A percentile compares a stretch with the other conserved stretches of the same genome.
phyloP scores from a whole-genome alignment of 2,113 vertebrate genomes.

The Sceloporus tristichus region DNA sequence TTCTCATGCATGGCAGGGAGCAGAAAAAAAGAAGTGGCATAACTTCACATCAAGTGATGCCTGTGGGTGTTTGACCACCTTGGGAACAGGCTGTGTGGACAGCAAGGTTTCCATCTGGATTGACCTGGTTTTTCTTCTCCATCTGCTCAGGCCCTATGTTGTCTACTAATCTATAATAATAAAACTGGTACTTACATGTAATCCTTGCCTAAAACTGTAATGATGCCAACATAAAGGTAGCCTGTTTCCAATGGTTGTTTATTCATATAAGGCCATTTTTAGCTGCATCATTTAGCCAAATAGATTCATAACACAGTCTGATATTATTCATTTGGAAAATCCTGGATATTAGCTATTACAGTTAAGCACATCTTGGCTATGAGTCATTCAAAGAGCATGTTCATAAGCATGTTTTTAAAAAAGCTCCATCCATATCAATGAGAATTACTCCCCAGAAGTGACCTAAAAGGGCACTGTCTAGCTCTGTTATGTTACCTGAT shows the following conservation, averaged over 20 bases:
- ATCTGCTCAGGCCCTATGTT: too few relatives aligned
- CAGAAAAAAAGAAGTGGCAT: too few relatives aligned
- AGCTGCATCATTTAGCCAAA: constrained; percentile 8
- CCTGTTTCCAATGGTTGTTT: constrained; percentile 37
- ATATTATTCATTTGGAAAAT: constrained; percentile 37
- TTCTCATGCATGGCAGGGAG: too few relatives aligned
- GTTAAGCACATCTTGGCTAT: neutral
- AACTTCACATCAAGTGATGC: too few relatives aligned
- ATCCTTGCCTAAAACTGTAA: constrained; percentile 34
- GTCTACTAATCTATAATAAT: too few relatives aligned
- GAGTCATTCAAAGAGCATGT: neutral
- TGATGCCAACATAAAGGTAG: constrained; percentile 30
- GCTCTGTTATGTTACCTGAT: neutral
- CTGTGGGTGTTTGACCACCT: too few relatives aligned
- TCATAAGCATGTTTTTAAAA: constrained; percentile 4
- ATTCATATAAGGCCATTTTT: neutral
- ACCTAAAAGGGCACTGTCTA: neutral
- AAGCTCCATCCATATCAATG: neutral
- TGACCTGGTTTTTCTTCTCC: too few relatives aligned
- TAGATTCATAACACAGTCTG: constrained; percentile 5
- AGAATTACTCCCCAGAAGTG: neutral
- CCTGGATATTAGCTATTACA: constrained; percentile 52
- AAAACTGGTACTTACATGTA: neutral
- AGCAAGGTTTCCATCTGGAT: too few relatives aligned
- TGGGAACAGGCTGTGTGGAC: too few relatives aligned